Conservation (phyloP, 2,888 invertebrate species). For the Troides aeacus region DNA sequence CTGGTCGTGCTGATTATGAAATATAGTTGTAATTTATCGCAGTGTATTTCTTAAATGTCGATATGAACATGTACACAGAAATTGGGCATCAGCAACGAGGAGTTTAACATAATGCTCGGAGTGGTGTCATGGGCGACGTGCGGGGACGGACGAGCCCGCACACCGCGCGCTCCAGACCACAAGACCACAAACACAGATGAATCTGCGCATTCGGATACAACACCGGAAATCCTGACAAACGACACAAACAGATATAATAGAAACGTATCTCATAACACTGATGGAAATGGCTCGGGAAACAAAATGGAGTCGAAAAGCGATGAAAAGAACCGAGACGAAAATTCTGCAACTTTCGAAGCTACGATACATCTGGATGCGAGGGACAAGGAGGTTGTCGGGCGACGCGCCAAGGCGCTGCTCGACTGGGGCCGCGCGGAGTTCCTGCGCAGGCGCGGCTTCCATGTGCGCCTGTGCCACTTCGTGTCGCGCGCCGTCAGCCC, state of each 20-base stretch:
- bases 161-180: not conserved
- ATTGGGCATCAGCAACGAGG: conserved; percentile 78
- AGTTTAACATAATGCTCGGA: conserved; percentile 88
- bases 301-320: not conserved
- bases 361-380: conserved; percentile 10
- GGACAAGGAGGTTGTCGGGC: conserved; percentile 76
- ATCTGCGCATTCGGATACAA: not conserved
- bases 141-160: conserved; percentile 78
- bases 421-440: conserved; percentile 87
- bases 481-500: conserved; percentile 83
- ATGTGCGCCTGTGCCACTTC: conserved; percentile 83
- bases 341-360: not conserved
- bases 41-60: no score
- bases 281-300: not conserved
- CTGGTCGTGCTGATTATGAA: no score
- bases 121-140: conserved; percentile 95
- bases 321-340: not conserved
- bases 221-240: no score
- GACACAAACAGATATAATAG: no score
- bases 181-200: not conserved
- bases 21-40: no score
- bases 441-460: conserved; percentile 80
- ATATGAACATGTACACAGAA: conserved; percentile 55
- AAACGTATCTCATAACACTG: not conserved
- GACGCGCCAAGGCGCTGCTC: conserved; percentile 86